Conservation (phyloP, 2,888 invertebrate genomes). For the Dione juno region DNA sequence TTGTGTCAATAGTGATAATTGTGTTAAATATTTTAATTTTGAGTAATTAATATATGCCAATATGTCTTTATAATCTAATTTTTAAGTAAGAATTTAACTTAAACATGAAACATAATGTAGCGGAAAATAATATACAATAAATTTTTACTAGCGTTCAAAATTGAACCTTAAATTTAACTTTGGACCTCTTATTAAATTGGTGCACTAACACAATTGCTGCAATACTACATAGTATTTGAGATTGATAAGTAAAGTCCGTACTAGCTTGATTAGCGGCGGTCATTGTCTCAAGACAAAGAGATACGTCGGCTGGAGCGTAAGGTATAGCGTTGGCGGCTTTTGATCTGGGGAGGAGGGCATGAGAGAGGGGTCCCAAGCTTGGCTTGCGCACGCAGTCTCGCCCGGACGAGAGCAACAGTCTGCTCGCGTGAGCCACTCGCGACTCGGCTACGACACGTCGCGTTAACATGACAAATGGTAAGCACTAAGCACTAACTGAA, state of each 20-base stretch:
- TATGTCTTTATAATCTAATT: neutral
- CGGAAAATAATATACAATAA: neutral
- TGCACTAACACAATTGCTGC: neutral
- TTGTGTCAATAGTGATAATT: slow-evolving; percentile 26
- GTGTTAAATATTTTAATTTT: neutral
- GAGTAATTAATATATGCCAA: neutral
- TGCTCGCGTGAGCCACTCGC: slow-evolving; percentile 77
- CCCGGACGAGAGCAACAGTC: slow-evolving; percentile 80
- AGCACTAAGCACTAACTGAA: slow-evolving; percentile 69
- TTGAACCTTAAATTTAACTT: neutral
- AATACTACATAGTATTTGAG: neutral
- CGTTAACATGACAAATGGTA: slow-evolving; percentile 77
- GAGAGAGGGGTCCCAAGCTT: slow-evolving; percentile 52
- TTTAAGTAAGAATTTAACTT: neutral
- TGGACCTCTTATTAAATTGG: neutral
- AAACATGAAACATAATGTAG: neutral
- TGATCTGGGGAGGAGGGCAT: slow-evolving; percentile 50
- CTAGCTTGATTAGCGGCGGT: slow-evolving; percentile 29
- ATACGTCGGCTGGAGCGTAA: slow-evolving; percentile 56
- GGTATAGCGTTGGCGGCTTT: slow-evolving; percentile 52
- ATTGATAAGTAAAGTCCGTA: slow-evolving; percentile 9
- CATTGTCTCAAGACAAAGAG: slow-evolving; percentile 60
- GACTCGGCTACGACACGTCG: slow-evolving; percentile 61
- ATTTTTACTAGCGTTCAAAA: neutral
- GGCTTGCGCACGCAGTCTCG: slow-evolving; percentile 69